These are phyloP conservation scores for Apodemus speciosus DNA, from an alignment of 2,113 vertebrate genomes.

Conservation along the genomic window DNA sequence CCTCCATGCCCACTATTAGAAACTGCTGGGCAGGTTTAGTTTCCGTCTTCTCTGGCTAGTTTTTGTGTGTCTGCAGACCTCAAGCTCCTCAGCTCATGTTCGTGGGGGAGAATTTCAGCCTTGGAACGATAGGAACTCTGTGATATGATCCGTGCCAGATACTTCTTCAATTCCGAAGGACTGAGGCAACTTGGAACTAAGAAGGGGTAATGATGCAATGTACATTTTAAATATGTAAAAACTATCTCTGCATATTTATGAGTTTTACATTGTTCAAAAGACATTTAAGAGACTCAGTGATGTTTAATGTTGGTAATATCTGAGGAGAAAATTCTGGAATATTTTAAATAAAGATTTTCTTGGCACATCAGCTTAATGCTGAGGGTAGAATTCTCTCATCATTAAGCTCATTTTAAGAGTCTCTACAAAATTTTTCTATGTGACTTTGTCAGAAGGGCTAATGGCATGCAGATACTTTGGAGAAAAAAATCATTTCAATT, in stretches of 20 bases:
- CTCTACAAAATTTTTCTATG: slow-evolving; percentile 42
- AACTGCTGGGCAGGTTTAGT: neutral
- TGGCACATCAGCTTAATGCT: neutral
- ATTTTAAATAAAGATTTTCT: slow-evolving; percentile 43
- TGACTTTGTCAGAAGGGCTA: slow-evolving; percentile 48
- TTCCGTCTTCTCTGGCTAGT: neutral
- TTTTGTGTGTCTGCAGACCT: neutral
- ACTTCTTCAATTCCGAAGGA: slow-evolving; percentile 10
- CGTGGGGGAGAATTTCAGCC: neutral
- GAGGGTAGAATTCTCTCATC: neutral
- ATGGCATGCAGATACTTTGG: slow-evolving; percentile 15
- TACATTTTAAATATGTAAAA: slow-evolving; percentile 18
- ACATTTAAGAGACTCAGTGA: neutral
- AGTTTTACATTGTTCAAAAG: slow-evolving; percentile 17
- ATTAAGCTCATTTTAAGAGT: slow-evolving; percentile 3
- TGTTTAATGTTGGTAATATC: neutral
- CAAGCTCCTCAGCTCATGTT: neutral
- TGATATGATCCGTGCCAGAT: neutral
- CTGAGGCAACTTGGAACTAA: neutral
- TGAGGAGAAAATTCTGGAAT: slow-evolving; percentile 43
- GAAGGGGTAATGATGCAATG: neutral
- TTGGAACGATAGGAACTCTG: neutral
- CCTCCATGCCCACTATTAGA: neutral
- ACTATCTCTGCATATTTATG: neutral
- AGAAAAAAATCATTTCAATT: neutral